A percentile compares a stretch with the other conserved stretches of the same genome.
These are phyloP conservation scores for Pelodiscus sinensis DNA, from an alignment of 2,113 vertebrate species.

Conservation along the genomic window DNA sequence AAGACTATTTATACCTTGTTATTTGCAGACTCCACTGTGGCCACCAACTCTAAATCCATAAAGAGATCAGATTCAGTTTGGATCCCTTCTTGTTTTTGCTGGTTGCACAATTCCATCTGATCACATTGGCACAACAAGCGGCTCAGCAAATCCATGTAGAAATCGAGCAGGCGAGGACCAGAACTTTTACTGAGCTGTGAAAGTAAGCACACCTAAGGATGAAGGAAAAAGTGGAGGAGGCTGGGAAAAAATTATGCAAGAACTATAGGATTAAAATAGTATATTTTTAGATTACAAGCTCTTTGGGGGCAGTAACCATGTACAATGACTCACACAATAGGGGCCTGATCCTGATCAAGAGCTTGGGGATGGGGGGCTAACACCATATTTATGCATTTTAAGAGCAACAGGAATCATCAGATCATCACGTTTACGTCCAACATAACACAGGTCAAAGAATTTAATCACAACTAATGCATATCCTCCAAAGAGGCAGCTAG, in stretches of 20 bases:
- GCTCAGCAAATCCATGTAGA: conserved; percentile 81
- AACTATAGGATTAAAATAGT: neutral
- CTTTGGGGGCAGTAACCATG: neutral
- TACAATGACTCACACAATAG: too few relatives aligned
- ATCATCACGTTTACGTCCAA: neutral
- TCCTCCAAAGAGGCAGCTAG: neutral
- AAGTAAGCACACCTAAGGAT: conserved; percentile 8
- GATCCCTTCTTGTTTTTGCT: conserved; percentile 21
- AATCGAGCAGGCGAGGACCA: conserved; percentile 72
- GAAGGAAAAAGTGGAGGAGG: neutral
- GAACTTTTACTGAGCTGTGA: conserved; percentile 77
- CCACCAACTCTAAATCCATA: conserved; percentile 74
- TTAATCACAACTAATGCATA: neutral
- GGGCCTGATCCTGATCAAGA: neutral
- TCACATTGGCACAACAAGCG: conserved; percentile 75
- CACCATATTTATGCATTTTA: neutral
- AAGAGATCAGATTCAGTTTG: conserved; percentile 78
- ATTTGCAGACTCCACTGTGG: conserved; percentile 53
- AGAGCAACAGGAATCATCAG: neutral
- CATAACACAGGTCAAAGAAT: neutral
- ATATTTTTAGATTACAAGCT: neutral
- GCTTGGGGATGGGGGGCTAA: neutral
- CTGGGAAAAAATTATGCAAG: neutral
- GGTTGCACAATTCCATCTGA: conserved; percentile 38
- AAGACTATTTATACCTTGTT: conserved; percentile 70